Base-by-base conservation (phyloP, 2,888 invertebrate species). In the Platypus cylindrus region DNA sequence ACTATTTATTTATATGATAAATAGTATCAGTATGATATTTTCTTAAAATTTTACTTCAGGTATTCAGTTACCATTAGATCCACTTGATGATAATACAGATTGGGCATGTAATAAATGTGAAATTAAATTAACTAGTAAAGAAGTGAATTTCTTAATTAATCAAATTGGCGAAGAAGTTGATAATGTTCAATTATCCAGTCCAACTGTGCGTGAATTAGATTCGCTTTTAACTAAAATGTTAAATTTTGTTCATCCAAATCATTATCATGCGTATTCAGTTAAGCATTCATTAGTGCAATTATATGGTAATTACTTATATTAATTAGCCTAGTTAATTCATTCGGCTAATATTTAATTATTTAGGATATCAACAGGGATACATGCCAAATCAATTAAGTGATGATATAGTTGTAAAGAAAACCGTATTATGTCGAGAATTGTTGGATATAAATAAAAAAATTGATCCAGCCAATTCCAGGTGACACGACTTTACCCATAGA, bases 91-190 rank as follows among this genome's bases (percentile, higher is more conserved):
- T 11, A 70, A 74, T 37, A 74, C 78, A 0, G 81, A 82, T 46
- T 87, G 86, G 86, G 65, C 69, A 40, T 87, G 87, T 49, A 67
- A 70, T 48, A 70, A 69, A 51, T 87, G 87, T 50, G 64, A 71
- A 0, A 69, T 78, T 1, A 67, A 67, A 49, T 62, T 86, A 0
- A 45, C 44, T 24, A 71, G 73, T 33, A 66, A 67, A 9, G 78
- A 83, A 62, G 74, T 80, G 1, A 65, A 65, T 14, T 74, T 73
- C 57, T 58, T 85, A 9, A 69, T 77, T 37, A 71, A 74, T 3
- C 74, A 79, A 58, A 75, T 86, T 60, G 78, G 77, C 1, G 76
- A 80, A 41, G 81, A 85, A 53, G 81, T 85, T 0, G 83, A 85
- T 35, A 63, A 64, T 5, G 63, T 75, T 0, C 66, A 77, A 37